Evolutionary conservation across 2,888 invertebrate genomes (phyloP), one percentile per base, ranked within the genome.

Genomic region (Noctua comes): DNA sequence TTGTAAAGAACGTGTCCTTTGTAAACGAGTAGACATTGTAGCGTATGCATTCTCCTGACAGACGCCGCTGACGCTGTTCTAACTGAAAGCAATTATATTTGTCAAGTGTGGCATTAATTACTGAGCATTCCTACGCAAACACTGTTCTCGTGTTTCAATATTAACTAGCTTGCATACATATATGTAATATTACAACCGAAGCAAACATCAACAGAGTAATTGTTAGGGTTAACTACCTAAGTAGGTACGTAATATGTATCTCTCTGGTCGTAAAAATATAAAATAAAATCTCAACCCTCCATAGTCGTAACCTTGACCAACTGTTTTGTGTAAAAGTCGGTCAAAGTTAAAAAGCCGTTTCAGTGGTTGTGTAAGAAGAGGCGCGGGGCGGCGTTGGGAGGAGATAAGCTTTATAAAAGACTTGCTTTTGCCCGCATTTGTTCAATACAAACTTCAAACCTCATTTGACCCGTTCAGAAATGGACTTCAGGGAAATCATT

Each of bases 331-430:
- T 74, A 54, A 72, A 83, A 82, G 59, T 82, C 62, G 73, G 83
- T 77, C 83, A 82, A 86, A 77, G 71, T 86, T 86, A 82, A 82
- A 72, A 86, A 76, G 64, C 66, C 76, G 73, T 85, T 82, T 74
- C 76, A 70, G 77, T 57, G 74, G 66, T 78, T 83, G 64, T 31
- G 71, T 74, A 86, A 82, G 64, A 46, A 71, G 59, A 21, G 72
- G 48, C 36, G 27, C 11, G 62, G 24, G 51, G 59, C 8, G 62
- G n/a, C 1, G n/a, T n/a, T n/a, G 43, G 16, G 27, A 13, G 21
- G 24, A 68, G 54, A 81, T 79, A 48, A 78, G 84, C 78, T 72
- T 78, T 40, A 16, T 69, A 27, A 68, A 46, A 62, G n/a, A 48
- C 84, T 57, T 68, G 62, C 10, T 16, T 43, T 36, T 54, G n/a